These are phyloP conservation scores for Melanotus villosus DNA, from an alignment of 2,888 invertebrate genomes.

Conservation along the genomic window DNA sequence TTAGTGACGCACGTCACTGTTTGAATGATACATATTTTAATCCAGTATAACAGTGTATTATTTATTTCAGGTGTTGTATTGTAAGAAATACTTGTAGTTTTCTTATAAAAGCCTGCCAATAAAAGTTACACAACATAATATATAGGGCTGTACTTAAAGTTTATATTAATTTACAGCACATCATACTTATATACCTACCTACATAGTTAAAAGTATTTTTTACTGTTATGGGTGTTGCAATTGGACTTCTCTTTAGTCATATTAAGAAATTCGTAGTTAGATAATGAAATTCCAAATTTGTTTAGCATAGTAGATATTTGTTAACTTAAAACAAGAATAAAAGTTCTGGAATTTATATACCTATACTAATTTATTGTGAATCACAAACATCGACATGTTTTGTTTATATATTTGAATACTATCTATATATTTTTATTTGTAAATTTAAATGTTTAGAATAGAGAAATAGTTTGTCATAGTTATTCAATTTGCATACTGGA, in stretches of 20 bases:
- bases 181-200: neutral
- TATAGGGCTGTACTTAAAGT: slow-evolving; percentile 10
- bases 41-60: no score
- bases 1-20: no score
- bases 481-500: slow-evolving; percentile 10
- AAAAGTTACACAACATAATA: neutral
- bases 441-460: slow-evolving; percentile 23
- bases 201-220: slow-evolving; percentile 1
- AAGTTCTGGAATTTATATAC: slow-evolving; percentile 9
- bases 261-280: slow-evolving; percentile 12
- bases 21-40: no score
- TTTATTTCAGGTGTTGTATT: no score
- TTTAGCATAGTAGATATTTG: slow-evolving; percentile 18
- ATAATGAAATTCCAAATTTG: slow-evolving; percentile 9
- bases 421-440: slow-evolving; percentile 24
- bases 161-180: slow-evolving; percentile 14
- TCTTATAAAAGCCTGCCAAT: neutral
- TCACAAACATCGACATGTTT: slow-evolving; percentile 17
- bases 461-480: slow-evolving; percentile 20
- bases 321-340: neutral
- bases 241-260: slow-evolving; percentile 6
- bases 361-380: slow-evolving; percentile 23
- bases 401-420: slow-evolving; percentile 5
- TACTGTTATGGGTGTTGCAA: slow-evolving; percentile 28
- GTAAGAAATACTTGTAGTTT: no score